Evolutionary conservation across 2,888 invertebrate genomes (phyloP), one percentile per base, ranked within the genome.

Genomic region (Lamproptera curius): DNA sequence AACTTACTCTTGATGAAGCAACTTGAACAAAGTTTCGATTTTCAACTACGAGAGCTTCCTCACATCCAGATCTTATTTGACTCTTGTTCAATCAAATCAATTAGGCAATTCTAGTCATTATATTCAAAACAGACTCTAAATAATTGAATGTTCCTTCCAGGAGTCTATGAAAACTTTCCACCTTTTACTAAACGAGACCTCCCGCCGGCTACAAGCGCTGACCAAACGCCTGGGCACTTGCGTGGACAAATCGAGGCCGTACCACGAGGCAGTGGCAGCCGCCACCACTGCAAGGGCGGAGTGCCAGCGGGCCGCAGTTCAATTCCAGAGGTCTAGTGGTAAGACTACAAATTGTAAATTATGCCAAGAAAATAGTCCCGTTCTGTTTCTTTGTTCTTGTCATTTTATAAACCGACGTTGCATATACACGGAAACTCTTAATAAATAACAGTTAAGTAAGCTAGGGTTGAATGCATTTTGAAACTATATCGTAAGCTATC

Each of bases 91-190:
- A n/a, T n/a, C n/a, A n/a, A n/a, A n/a, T n/a, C n/a, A n/a, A n/a
- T n/a, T n/a, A n/a, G n/a, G n/a, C n/a, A n/a, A n/a, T n/a, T n/a
- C n/a, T n/a, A n/a, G n/a, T n/a, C n/a, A n/a, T n/a, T n/a, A n/a
- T n/a, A n/a, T n/a, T n/a, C n/a, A n/a, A n/a, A n/a, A n/a, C n/a
- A n/a, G n/a, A n/a, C n/a, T n/a, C n/a, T n/a, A n/a, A n/a, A n/a
- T n/a, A n/a, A n/a, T n/a, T n/a, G n/a, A n/a, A n/a, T n/a, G n/a
- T n/a, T n/a, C n/a, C n/a, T 61, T 58, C 26, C 79, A 97, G 97
- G 97, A 97, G 87, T 96, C 97, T 2, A 94, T 97, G 77, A 94
- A 95, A 51, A 94, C 95, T n/a, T 97, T 97, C 84, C 92, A 95
- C 52, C 92, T 94, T 71, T 90, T 96, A 17, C 86, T 96, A 52